Evolutionary conservation across 2,113 vertebrate species (phyloP).

Genomic region (Solea solea): DNA sequence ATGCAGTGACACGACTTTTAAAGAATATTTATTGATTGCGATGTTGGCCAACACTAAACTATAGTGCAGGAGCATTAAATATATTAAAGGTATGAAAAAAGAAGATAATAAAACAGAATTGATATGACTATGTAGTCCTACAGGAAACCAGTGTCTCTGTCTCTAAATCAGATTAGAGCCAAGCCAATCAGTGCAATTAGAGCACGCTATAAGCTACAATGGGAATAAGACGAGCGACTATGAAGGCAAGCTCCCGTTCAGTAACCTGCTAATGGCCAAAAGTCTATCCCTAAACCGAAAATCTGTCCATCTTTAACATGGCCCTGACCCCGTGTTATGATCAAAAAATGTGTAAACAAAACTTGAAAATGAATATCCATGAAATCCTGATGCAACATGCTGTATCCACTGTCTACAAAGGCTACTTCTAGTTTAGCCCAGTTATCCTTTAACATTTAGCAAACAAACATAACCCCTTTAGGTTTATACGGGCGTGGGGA

Average conservation of each 20-base stretch:
- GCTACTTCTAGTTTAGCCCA: constrained; percentile 20
- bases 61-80: not conserved
- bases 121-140: constrained; percentile 39
- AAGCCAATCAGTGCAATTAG: constrained; percentile 56
- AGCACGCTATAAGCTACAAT: constrained; percentile 18
- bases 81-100: not conserved
- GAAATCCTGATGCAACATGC: constrained; percentile 5
- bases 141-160: constrained; percentile 45
- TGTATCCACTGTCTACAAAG: not conserved
- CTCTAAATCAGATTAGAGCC: constrained; percentile 56
- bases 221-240: constrained; percentile 7
- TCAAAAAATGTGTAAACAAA: not conserved
- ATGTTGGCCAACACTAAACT: constrained; percentile 11
- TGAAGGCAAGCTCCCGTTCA: not conserved
- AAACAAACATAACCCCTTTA: constrained; percentile 34
- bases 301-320: not conserved
- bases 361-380: not conserved
- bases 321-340: not conserved
- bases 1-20: constrained; percentile 16
- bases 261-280: not conserved
- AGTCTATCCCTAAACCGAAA: no score
- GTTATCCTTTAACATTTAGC: constrained; percentile 42
- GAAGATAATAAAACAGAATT: constrained; percentile 13
- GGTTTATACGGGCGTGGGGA: constrained; percentile 21
- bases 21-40: constrained; percentile 8